These are phyloP conservation scores for Diploscapter pachys DNA, from an alignment of 1,140 invertebrate genomes.

Conservation along the genomic window DNA sequence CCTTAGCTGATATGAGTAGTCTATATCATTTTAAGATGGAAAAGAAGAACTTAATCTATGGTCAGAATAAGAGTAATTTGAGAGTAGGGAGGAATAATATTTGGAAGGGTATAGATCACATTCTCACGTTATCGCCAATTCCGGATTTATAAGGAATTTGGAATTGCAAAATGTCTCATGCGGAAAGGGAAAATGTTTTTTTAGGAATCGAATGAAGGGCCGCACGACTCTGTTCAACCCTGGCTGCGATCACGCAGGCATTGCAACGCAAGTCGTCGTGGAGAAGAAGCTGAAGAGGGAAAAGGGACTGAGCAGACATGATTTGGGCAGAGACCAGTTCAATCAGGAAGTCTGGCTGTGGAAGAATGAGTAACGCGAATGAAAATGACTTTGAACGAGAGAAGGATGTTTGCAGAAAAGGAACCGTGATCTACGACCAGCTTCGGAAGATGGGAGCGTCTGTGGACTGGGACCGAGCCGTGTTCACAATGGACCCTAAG, in stretches of 20 bases:
- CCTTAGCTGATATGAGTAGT: no score
- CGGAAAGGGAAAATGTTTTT: slow-evolving; percentile 45
- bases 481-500: slow-evolving; percentile 92
- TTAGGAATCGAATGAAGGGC: slow-evolving; percentile 83
- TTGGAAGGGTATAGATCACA: no score
- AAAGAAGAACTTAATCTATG: no score
- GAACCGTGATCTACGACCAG: slow-evolving; percentile 85
- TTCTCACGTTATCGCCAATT: background rate
- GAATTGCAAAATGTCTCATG: slow-evolving; percentile 59
- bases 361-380: slow-evolving; percentile 76
- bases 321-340: slow-evolving; percentile 89
- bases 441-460: slow-evolving; percentile 82
- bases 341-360: slow-evolving; percentile 89
- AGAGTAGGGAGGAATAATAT: no score
- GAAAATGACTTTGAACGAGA: slow-evolving; percentile 42
- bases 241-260: slow-evolving; percentile 98
- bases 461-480: slow-evolving; percentile 85
- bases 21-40: no score
- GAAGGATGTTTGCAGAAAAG: slow-evolving; percentile 71
- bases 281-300: slow-evolving; percentile 75
- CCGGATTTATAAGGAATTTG: background rate
- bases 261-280: slow-evolving; percentile 83
- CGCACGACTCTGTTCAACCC: slow-evolving; percentile 86
- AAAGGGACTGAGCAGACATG: slow-evolving; percentile 72
- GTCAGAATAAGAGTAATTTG: no score